These are phyloP conservation scores for Peromyscus californicus DNA, from an alignment of 2,113 vertebrate species.

Conservation along the genomic window DNA sequence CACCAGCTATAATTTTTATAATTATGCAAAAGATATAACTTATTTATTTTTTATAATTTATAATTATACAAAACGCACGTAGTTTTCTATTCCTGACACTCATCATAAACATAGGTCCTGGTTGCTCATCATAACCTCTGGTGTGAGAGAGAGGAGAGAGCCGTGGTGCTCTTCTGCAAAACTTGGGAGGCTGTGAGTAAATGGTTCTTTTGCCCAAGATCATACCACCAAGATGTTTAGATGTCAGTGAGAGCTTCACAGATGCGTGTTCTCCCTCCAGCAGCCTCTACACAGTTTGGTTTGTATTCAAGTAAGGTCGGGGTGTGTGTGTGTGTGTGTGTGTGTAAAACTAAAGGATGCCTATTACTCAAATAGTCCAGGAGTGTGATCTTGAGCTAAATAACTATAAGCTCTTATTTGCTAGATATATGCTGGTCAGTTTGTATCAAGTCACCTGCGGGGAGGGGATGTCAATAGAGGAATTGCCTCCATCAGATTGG, in stretches of 20 bases:
- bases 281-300: background rate
- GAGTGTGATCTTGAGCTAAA: background rate
- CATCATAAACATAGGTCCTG: background rate
- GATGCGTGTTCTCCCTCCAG: background rate
- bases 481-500: background rate
- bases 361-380: constrained; percentile 19
- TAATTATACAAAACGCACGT: background rate
- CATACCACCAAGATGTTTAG: background rate
- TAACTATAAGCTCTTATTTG: background rate
- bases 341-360: background rate
- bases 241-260: background rate
- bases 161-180: background rate
- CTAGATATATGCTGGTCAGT: background rate
- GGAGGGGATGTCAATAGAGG: no score
- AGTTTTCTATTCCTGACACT: background rate
- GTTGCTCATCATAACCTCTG: background rate
- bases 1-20: background rate
- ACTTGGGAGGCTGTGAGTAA: background rate
- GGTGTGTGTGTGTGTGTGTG: background rate
- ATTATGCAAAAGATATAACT: background rate
- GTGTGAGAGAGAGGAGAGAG: no score
- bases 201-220: background rate
- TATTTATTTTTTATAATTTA: background rate
- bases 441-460: background rate
- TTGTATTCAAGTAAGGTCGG: background rate